These are phyloP conservation scores for Nothoprocta pentlandii DNA, from an alignment of 2,113 vertebrate species.

Conservation along the genomic window DNA sequence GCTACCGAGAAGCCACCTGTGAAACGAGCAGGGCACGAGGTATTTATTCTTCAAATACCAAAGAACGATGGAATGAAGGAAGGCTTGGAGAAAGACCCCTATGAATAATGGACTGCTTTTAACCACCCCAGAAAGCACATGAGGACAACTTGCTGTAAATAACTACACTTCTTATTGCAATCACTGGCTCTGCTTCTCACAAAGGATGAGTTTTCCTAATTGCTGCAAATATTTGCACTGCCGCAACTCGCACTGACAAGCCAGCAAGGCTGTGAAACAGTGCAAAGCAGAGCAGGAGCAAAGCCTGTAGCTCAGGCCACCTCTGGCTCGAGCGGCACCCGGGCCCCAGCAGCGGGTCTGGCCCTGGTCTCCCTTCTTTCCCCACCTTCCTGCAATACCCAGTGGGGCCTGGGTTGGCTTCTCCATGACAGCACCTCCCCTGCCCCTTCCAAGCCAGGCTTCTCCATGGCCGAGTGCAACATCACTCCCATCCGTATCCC, in stretches of 20 bases:
- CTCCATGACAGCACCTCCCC: not conserved
- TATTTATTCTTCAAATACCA: not conserved
- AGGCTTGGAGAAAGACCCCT: not conserved
- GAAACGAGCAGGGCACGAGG: not conserved
- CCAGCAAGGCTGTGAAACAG: conserved; percentile 46
- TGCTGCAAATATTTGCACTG: conserved; percentile 61
- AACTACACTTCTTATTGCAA: not conserved
- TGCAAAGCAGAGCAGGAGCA: not conserved
- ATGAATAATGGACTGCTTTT: conserved; percentile 8
- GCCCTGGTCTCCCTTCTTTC: not conserved
- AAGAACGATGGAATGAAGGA: not conserved
- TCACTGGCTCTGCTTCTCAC: conserved; percentile 49
- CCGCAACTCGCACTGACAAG: conserved; percentile 14
- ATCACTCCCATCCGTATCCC: not conserved
- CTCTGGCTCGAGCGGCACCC: not conserved
- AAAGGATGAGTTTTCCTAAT: conserved; percentile 57
- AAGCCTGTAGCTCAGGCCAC: not conserved
- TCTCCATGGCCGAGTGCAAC: not conserved
- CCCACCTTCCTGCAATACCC: not conserved
- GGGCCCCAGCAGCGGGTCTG: not conserved
- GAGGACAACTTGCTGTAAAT: conserved; percentile 24
- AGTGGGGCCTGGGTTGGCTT: not conserved
- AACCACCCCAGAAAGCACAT: conserved; percentile 12
- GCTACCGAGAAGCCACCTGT: not conserved
- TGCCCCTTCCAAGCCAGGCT: not conserved